Evolutionary conservation across 2,888 invertebrate species (phyloP), one percentile per base, ranked within the genome.

Genomic region (Drosophila ustulata): DNA sequence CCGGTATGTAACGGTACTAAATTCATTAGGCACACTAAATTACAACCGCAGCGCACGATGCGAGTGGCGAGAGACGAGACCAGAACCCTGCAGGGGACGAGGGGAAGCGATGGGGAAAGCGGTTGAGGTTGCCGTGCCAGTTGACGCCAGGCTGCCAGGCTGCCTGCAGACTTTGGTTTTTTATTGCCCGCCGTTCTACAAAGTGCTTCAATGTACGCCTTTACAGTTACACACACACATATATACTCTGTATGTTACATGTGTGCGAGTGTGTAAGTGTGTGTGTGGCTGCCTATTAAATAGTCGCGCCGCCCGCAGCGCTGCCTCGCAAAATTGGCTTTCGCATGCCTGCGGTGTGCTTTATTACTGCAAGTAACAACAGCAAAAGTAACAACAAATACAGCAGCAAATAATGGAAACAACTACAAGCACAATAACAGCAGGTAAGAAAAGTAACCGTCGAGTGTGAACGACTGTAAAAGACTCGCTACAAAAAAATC

Each of bases 21-120:
- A 87, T 88, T 88, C 88, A 88, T 88, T 88, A 88, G 88, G 78
- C 88, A 83, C 88, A 89, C 85, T 85, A 88, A 87, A 88, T 88
- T 88, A 88, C 82, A 88, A 83, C 82, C 85, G 66, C 83, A 78
- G 76, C 65, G 71, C 66, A 65, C 64, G 67, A 53, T 63, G 65
- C 43, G 70, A 46, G 45, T 32, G 37, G 37, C n/a, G 37, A 11
- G 34, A 9, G 11, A 41, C 39, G 39, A 18, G 39, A 39, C 39
- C 13, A 39, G 39, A 13, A 6, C 28, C 4, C 39, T 13, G n/a
- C n/a, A 3, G 8, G 1, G 8, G n/a, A 6, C 3, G 37, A 0
- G 11, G 39, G 11, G 7, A 5, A 0, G n/a, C 0, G 13, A 6
- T 7, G 41, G 8, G 18, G 28, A 0, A 3, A 32, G 18, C 18